Evolutionary conservation across 2,888 invertebrate genomes (phyloP).

Genomic region (Sycophila texana): DNA sequence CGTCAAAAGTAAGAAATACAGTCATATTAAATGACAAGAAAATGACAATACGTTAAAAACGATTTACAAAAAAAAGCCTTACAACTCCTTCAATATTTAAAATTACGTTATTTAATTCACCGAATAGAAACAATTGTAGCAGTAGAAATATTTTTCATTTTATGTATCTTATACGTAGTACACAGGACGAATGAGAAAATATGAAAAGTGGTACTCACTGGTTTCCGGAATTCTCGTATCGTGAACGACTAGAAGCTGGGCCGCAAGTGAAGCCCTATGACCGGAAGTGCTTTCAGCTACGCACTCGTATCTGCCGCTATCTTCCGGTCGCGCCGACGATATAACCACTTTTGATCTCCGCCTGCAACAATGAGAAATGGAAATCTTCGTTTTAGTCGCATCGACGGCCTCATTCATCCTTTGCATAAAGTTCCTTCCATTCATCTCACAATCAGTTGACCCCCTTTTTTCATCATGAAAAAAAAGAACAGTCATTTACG

Average conservation of each 20-base stretch:
- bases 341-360: constrained; percentile 90
- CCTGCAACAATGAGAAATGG: constrained; percentile 76
- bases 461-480: no score
- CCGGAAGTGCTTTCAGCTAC: constrained; percentile 84
- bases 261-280: constrained; percentile 78
- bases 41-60: no score
- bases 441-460: no score
- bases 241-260: constrained; percentile 76
- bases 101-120: background rate
- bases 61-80: no score
- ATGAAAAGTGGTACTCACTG: constrained; percentile 74
- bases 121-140: background rate
- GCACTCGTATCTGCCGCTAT: constrained; percentile 89
- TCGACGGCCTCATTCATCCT: no score
- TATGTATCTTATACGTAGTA: background rate
- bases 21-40: no score
- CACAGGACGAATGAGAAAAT: constrained; percentile 5
- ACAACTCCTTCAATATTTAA: no score
- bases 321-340: constrained; percentile 84
- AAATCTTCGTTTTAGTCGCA: background rate
- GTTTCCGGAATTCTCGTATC: constrained; percentile 77
- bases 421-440: no score
- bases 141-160: constrained; percentile 30
- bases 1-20: no score
- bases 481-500: no score